Conservation (phyloP, 2,888 invertebrate genomes). For the Mythimna impura region DNA sequence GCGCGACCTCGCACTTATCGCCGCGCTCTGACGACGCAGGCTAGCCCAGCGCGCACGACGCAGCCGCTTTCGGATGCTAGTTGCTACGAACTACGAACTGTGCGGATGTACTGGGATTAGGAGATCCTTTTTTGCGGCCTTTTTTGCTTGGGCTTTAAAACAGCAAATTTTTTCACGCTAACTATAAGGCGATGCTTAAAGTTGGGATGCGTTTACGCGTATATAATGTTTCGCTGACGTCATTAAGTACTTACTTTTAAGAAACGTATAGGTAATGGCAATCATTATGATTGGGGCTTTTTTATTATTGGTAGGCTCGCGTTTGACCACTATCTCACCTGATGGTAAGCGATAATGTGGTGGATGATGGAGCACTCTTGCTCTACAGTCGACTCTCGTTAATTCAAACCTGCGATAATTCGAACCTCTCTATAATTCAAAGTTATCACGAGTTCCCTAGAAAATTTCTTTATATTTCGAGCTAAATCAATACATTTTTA, state of each 20-base stretch:
- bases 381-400: no score
- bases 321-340: no score
- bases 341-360: no score
- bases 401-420: no score
- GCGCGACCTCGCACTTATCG: conserved; percentile 88
- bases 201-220: neutral
- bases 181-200: neutral
- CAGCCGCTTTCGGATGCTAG: conserved; percentile 68
- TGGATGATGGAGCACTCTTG: no score
- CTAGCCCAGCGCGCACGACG: conserved; percentile 80
- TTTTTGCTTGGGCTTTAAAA: conserved; percentile 10
- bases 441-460: no score
- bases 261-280: no score
- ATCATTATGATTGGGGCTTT: no score
- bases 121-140: conserved; percentile 4
- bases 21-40: conserved; percentile 86
- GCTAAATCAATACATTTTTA: no score
- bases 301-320: no score
- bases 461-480: no score
- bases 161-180: neutral
- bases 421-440: no score
- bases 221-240: neutral
- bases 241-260: neutral
- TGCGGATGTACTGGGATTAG: conserved; percentile 64
- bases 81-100: conserved; percentile 73